These are phyloP conservation scores for Pantala flavescens DNA, from an alignment of 1,140 invertebrate species.

Conservation along the genomic window DNA sequence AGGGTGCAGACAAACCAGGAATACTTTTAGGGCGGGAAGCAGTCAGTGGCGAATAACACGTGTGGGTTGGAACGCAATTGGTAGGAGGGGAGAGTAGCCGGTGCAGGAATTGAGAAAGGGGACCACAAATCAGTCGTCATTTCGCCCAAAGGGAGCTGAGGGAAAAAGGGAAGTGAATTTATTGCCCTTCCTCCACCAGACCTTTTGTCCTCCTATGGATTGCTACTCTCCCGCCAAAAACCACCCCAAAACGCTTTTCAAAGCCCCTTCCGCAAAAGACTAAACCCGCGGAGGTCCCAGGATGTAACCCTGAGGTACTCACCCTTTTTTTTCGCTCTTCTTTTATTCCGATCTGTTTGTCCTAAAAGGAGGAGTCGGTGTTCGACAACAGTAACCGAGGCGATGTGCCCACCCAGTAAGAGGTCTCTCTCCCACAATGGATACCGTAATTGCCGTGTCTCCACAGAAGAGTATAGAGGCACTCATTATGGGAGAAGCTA, in stretches of 20 bases:
- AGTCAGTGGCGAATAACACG: background rate
- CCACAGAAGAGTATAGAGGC: no score
- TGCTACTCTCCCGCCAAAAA: background rate
- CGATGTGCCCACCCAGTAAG: no score
- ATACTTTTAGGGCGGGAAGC: background rate
- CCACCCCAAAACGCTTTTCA: background rate
- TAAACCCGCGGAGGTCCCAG: background rate
- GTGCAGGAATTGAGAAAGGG: background rate
- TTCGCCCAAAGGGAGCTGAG: background rate
- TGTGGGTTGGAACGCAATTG: background rate
- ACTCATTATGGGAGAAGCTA: no score
- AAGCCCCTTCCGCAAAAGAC: background rate
- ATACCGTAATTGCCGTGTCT: no score
- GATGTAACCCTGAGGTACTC: background rate
- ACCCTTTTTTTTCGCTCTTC: background rate
- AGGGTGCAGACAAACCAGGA: background rate
- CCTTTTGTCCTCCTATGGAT: background rate
- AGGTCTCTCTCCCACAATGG: no score
- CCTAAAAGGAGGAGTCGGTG: no score
- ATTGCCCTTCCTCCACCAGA: background rate
- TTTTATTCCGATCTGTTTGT: background rate
- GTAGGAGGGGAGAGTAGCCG: background rate
- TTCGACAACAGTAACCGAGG: no score
- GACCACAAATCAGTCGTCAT: slow-evolving; percentile 4
- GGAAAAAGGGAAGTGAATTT: slow-evolving; percentile 6